Evolutionary conservation across 2,888 invertebrate species (phyloP), one percentile per base, ranked within the genome.

Genomic region (Salticus scenicus): DNA sequence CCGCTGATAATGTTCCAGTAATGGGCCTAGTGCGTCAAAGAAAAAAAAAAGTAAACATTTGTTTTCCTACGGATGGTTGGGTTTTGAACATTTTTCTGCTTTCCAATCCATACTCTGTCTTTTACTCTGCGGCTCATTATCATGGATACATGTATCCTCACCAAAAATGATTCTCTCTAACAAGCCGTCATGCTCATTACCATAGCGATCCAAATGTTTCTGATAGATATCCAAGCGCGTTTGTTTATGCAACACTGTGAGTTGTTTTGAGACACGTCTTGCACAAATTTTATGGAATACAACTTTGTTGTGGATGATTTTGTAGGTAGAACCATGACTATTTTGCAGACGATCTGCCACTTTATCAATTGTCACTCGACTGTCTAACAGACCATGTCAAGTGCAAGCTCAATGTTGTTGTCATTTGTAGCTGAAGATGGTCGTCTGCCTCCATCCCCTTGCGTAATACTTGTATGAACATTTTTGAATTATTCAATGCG

Each of bases 71-170:
- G 28, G 51, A 73, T 57, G 27, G 51, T 73, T 47, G 73, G 51
- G 7, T 73, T 47, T 51, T 73, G 73, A 73, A 73, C 24, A 17
- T n/a, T 51, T 73, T 73, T 73, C 51, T 73, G 47, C 30, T 73
- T 73, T 73, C 27, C 63, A 73, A 51, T 73, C 42, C n/a, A 47
- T 17, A 47, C 10, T 12, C n/a, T 47, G 10, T 2, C 47, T 20
- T 47, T 72, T 73, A 73, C 73, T 1, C 73, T 73, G 27, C 30
- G 76, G 41, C 76, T 64, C 28, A 24, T 64, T 33, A 66, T 64
- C 27, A 14, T 47, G 28, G 51, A 73, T 73, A n/a, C 73, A 72
- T 41, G 1, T 51, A 28, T 72, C 28, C 5, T n/a, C n/a, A 10
- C 51, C 27, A 17, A n/a, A 42, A 28, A 70, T 42, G 37, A 73